These are phyloP conservation scores for Sesamia inferens DNA, from an alignment of 2,888 invertebrate genomes.

Conservation along the genomic window DNA sequence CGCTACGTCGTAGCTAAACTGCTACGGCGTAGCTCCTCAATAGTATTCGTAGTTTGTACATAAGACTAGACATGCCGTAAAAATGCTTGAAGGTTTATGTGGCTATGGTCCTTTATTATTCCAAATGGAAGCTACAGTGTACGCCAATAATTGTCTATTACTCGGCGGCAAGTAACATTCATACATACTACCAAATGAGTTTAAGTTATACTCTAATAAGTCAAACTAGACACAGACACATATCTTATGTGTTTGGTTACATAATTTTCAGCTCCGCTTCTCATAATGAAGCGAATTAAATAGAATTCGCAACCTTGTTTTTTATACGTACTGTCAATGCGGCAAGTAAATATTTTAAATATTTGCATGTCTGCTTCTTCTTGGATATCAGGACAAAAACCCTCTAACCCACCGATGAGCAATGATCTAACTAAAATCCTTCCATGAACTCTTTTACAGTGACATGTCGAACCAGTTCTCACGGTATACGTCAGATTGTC, in stretches of 20 bases:
- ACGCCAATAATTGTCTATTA: too few relatives aligned
- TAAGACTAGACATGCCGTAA: background rate
- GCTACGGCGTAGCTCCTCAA: background rate
- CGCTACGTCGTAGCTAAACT: background rate
- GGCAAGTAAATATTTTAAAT: background rate
- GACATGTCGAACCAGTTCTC: too few relatives aligned
- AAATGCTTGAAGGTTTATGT: background rate
- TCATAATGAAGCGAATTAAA: constrained; percentile 70
- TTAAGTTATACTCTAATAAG: constrained; percentile 34
- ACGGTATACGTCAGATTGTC: too few relatives aligned
- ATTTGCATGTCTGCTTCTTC: background rate
- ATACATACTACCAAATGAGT: background rate
- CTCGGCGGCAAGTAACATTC: too few relatives aligned
- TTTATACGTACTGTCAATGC: constrained; percentile 37
- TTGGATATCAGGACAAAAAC: background rate
- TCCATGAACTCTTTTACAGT: too few relatives aligned
- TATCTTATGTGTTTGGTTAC: constrained; percentile 61
- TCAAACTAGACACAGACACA: constrained; percentile 33
- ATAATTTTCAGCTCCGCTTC: constrained; percentile 68
- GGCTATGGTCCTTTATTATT: too few relatives aligned
- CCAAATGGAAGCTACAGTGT: too few relatives aligned
- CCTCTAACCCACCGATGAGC: too few relatives aligned
- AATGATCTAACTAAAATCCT: too few relatives aligned
- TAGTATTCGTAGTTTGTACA: background rate
- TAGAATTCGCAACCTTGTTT: constrained; percentile 57